These are phyloP conservation scores for Sarcophaga rosellei DNA, from an alignment of 2,888 invertebrate genomes.

Conservation along the genomic window DNA sequence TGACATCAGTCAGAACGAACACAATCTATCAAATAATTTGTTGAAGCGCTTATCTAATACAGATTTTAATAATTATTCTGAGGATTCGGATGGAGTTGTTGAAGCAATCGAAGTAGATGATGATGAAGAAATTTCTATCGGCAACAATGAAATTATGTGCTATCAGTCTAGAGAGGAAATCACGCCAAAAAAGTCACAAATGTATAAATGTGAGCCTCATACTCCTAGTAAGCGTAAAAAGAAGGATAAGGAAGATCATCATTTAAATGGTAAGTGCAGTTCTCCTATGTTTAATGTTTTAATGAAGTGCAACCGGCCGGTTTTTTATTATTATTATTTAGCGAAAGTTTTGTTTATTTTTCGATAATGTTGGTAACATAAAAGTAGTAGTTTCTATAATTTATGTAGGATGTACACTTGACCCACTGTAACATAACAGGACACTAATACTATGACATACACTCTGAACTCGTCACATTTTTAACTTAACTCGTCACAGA, in stretches of 20 bases:
- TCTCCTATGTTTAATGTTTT: too few relatives aligned
- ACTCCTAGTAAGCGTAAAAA: constrained; percentile 56
- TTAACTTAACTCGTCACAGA: too few relatives aligned
- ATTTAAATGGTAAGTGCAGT: constrained; percentile 41
- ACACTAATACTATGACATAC: too few relatives aligned
- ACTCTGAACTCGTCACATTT: too few relatives aligned
- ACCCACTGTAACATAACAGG: too few relatives aligned
- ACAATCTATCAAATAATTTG: constrained; percentile 10
- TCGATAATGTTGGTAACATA: too few relatives aligned
- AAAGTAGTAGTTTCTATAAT: too few relatives aligned
- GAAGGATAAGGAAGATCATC: constrained; percentile 14
- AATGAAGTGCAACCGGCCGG: too few relatives aligned
- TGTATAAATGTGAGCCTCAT: constrained; percentile 22
- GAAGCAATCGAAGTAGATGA: constrained; percentile 53
- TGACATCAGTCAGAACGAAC: constrained; percentile 20
- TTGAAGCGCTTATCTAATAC: constrained; percentile 35
- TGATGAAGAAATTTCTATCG: constrained; percentile 43
- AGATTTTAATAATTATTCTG: constrained; percentile 36
- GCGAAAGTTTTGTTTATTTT: too few relatives aligned
- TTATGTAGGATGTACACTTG: too few relatives aligned
- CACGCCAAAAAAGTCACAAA: constrained; percentile 24
- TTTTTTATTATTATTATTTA: too few relatives aligned
- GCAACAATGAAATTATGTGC: constrained; percentile 24
- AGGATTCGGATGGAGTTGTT: constrained; percentile 29
- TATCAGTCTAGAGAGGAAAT: neutral